These are phyloP conservation scores for Eupeodes corollae DNA, from an alignment of 1,140 invertebrate genomes.

Conservation along the genomic window DNA sequence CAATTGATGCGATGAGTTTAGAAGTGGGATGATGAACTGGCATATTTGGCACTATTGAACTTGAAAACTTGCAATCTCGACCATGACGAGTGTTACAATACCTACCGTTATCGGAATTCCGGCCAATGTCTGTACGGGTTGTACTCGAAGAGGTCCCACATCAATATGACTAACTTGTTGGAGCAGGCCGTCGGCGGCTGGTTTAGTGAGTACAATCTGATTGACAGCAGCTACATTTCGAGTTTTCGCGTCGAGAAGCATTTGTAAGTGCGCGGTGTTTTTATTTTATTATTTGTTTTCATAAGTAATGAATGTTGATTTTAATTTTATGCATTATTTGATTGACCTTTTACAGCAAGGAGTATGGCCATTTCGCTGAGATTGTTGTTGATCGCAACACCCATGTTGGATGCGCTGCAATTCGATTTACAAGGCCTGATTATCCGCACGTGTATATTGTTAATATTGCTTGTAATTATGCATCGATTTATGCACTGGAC, in stretches of 20 bases:
- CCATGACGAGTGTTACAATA: slow-evolving; percentile 33
- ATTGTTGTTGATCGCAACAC: slow-evolving; percentile 31
- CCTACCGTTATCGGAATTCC: slow-evolving; percentile 26
- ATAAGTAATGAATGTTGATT: background rate
- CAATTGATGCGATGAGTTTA: too few relatives aligned
- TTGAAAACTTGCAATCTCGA: slow-evolving; percentile 29
- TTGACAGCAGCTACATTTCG: slow-evolving; percentile 27
- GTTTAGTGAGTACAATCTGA: slow-evolving; percentile 28
- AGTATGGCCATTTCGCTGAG: slow-evolving; percentile 34
- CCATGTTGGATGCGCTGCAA: slow-evolving; percentile 24
- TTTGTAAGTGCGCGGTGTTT: slow-evolving; percentile 25
- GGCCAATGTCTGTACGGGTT: slow-evolving; percentile 30
- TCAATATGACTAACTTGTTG: slow-evolving; percentile 28
- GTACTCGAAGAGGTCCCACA: slow-evolving; percentile 17
- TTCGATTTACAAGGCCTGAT: slow-evolving; percentile 28
- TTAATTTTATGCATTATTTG: background rate
- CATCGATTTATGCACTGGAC: slow-evolving; percentile 25
- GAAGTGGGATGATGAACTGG: slow-evolving; percentile 35
- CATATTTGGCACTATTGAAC: slow-evolving; percentile 29
- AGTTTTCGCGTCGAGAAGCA: slow-evolving; percentile 23
- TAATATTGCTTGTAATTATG: slow-evolving; percentile 33
- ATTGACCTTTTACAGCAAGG: slow-evolving; percentile 17
- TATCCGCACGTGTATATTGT: slow-evolving; percentile 28
- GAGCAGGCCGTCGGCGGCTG: slow-evolving; percentile 24
- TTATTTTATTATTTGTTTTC: slow-evolving; percentile 3